Evolutionary conservation across 2,113 vertebrate species (phyloP), one percentile per base, ranked within the genome.

Genomic region (Hepsetus odoe): DNA sequence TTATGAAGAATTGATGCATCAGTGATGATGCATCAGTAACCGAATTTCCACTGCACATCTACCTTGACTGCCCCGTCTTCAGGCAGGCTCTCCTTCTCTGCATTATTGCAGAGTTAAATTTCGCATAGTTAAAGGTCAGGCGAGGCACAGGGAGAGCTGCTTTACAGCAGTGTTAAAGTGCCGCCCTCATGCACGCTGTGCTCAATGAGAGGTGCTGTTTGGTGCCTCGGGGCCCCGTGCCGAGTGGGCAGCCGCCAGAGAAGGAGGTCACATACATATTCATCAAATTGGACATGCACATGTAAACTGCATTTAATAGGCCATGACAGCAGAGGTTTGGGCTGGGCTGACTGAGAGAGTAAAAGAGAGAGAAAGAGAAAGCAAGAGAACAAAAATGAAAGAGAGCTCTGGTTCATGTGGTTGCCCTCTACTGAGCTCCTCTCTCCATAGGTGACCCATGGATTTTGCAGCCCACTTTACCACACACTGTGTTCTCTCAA

Each of bases 251-350:
- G 95, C 94, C 91, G 89, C 93, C 94, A 92, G 92, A 88, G 94
- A 95, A 98, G 93, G 95, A 95, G 97, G 96, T 96, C 96, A 97
- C 96, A 98, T 98, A 92, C 95, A 98, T 99, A 98, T 98, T 98
- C 96, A 99, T 97, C 91, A 94, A 92, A 94, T 96, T 94, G 92
- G 94, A 96, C 95, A 94, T 95, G 95, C 95, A 95, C 95, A 95
- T 95, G 95, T 96, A 96, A 96, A 96, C 93, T 91, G 91, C 93
- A 94, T 95, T 95, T 97, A 99, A 98, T 96, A 94, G 94, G 94
- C 93, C 93, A 92, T 96, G 96, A 96, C 95, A 96, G 95, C 89
- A 91, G 88, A 94, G 92, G 95, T 94, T 93, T 93, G 94, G 92
- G 92, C 90, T 58, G 77, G 92, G 92, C 92, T 92, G 93, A 93